phyloP scores from a whole-genome alignment of 2,888 invertebrate species.

The Merodon equestris region DNA sequence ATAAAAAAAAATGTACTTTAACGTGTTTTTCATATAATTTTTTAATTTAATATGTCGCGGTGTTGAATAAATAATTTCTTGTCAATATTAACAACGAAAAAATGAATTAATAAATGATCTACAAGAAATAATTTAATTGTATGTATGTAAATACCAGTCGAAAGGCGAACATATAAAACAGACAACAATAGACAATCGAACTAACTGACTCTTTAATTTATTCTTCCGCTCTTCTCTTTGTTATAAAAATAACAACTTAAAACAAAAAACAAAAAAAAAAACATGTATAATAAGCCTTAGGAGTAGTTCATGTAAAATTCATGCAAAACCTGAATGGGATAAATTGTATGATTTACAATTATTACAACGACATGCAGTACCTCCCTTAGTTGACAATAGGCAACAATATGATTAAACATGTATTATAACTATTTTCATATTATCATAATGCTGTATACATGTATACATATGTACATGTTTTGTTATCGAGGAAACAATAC shows the following conservation, averaged over 20 bases:
- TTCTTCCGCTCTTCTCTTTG: conserved; percentile 6
- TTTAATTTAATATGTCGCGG: conserved; percentile 12
- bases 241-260: conserved; percentile 18
- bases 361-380: conserved; percentile 33
- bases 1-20: conserved; percentile 56
- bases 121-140: conserved; percentile 2
- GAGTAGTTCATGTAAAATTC: no score
- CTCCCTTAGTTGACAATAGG: conserved; percentile 34
- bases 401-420: conserved; percentile 5
- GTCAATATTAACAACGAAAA: no score
- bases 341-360: no score
- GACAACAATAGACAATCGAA: neutral
- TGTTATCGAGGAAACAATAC: neutral
- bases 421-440: conserved; percentile 23
- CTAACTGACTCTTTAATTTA: conserved; percentile 6
- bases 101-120: conserved; percentile 14
- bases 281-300: no score
- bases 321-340: no score
- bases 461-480: neutral
- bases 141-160: conserved; percentile 5
- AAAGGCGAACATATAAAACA: conserved; percentile 1
- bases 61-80: conserved; percentile 29
- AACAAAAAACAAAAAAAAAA: conserved; percentile 32
- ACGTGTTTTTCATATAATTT: neutral
- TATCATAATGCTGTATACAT: conserved; percentile 1